Base-by-base conservation (phyloP, 37 sponge, comb jelly and placozoan genomes). In the Amphimedon queenslandica region DNA sequence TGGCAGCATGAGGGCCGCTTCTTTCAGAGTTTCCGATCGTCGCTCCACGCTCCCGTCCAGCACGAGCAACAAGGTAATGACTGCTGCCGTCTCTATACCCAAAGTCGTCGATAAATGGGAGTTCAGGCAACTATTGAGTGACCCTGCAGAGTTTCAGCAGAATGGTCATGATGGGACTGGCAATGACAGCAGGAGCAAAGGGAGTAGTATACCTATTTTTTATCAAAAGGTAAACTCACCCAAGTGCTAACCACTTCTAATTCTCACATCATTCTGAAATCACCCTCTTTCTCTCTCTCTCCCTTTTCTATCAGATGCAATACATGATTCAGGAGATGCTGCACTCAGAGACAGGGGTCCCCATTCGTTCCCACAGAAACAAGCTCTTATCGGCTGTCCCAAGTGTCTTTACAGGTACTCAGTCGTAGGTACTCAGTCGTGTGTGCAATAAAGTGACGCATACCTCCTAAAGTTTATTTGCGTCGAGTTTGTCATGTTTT, bases 271-370 rank as follows among this genome's bases (percentile, higher is more conserved):
- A n/a, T n/a, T n/a, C n/a, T n/a, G n/a, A n/a, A n/a, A n/a, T n/a
- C n/a, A n/a, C n/a, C n/a, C n/a, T n/a, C n/a, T n/a, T n/a, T n/a
- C n/a, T 47, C 53, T 47, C 13, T 47, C 13, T 47, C 68, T 29
- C 43, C 23, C 5, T 60, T n/a, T n/a, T 27, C 24, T 4, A 60
- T 32, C 70, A 85, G 87, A 80, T 86, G 80, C 80, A 86, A 40
- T 39, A 51, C 2, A 42, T 86, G 11, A 65, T 79, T 1, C 80
- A 80, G 72, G 40, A 47, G 67, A 80, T 86, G 80, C 47, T 80
- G 4, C 87, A 86, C 37, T 80, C 87, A 10, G 87, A 86, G 0
- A 55, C 71, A 4, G 87, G 87, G 11, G 76, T 86, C 27, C 80
- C 80, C 43, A 75, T 86, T 24, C 58, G 64, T 39, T 80, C 87